These are phyloP conservation scores for Asobara japonica DNA, from an alignment of 1,140 invertebrate species.

Conservation along the genomic window DNA sequence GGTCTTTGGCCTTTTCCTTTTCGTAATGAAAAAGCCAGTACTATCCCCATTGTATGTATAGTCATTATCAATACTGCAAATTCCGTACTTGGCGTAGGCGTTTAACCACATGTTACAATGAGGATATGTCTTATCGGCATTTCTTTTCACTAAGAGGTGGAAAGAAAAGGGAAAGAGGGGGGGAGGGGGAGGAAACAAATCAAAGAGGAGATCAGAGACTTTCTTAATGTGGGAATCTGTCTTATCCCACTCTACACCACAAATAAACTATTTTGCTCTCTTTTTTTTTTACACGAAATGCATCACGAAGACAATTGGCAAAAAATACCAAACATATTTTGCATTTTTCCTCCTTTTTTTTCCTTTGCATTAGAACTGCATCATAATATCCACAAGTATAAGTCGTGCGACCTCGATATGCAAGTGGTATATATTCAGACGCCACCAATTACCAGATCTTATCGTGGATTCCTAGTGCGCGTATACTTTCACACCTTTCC, in stretches of 20 bases:
- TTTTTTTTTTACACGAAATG: slow-evolving; percentile 20
- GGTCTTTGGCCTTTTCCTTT: slow-evolving; percentile 11
- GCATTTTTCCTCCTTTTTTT: neutral
- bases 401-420: slow-evolving; percentile 40
- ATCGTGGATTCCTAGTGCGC: slow-evolving; percentile 33
- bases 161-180: neutral
- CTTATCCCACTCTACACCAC: too few relatives aligned
- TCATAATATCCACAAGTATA: slow-evolving; percentile 16
- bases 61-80: slow-evolving; percentile 14
- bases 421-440: slow-evolving; percentile 31
- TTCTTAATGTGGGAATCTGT: slow-evolving; percentile 4
- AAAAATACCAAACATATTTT: neutral
- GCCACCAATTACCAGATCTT: slow-evolving; percentile 36
- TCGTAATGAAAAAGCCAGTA: slow-evolving; percentile 18
- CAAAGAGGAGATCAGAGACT: neutral
- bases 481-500: slow-evolving; percentile 42
- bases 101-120: slow-evolving; percentile 17
- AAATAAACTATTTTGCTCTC: neutral
- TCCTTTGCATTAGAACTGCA: neutral
- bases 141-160: neutral
- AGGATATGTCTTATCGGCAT: slow-evolving; percentile 4
- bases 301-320: neutral
- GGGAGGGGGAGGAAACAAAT: neutral
- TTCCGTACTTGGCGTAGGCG: slow-evolving; percentile 6
- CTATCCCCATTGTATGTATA: slow-evolving; percentile 29